Evolutionary conservation across 2,113 vertebrate species (phyloP).

Genomic region (Uria lomvia): DNA sequence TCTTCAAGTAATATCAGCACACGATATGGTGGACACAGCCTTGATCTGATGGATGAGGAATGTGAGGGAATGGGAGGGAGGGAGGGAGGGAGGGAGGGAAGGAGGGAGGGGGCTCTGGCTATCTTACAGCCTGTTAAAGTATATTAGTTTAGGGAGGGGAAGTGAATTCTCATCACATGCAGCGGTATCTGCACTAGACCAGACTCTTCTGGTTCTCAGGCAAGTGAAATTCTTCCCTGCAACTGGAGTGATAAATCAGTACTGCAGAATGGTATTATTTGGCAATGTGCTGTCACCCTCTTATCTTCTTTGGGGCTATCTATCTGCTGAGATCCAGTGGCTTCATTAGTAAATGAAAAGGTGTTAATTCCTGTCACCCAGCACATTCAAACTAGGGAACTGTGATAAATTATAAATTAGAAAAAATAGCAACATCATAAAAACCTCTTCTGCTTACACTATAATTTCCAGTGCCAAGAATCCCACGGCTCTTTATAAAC

Average conservation of each 20-base stretch:
- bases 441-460: not conserved
- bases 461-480: constrained; percentile 16
- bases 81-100: not conserved
- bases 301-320: not conserved
- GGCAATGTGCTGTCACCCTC: not conserved
- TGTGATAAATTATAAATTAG: not conserved
- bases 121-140: not conserved
- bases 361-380: not conserved
- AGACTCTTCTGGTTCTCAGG: not conserved
- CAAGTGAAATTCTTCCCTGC: not conserved
- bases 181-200: not conserved
- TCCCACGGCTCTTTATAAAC: not conserved
- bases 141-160: not conserved
- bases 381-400: not conserved
- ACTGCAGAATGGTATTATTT: not conserved
- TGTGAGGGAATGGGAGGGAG: not conserved
- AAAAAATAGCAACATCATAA: not conserved
- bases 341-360: not conserved
- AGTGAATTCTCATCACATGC: not conserved
- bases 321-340: not conserved
- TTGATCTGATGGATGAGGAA: not conserved
- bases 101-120: not conserved
- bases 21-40: not conserved
- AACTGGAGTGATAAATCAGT: not conserved
- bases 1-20: not conserved